Evolutionary conservation across 2,888 invertebrate species (phyloP), one percentile per base, ranked within the genome.

Genomic region (Crioceris asparagi): DNA sequence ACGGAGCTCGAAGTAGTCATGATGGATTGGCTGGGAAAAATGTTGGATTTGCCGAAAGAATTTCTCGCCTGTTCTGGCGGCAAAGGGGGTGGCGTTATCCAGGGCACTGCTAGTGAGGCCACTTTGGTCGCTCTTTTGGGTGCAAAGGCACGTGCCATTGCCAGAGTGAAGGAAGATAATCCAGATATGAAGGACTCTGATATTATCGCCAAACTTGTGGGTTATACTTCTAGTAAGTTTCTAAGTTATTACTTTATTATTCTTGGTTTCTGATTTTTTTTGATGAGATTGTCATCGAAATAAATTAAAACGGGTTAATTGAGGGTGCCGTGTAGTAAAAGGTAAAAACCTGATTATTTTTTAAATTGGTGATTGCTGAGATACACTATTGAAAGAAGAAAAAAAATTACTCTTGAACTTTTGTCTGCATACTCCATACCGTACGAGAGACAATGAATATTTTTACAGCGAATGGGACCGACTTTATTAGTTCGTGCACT

Each of bases 11-110:
- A 94, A 66, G 91, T 93, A 2, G 81, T 90, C 15, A 92, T 91
- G 83, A 65, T 94, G 57, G 91, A 96, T 65, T 96, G 94, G 96
- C 65, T 96, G 48, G 94, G 90, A 29, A 87, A 92, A 68, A 85
- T 93, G 82, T 59, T 96, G 36, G 81, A 83, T 1, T 69, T 96
- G 4, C 94, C 96, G 0, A 70, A 79, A 12, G 77, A 78, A 49
- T 94, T 94, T 65, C 67, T 94, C 32, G 83, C 87, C 1, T 75
- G 79, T 44, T 80, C 82, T 0, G 72, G 72, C 1, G 88, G 86
- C 0, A 83, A 82, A 39, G 87, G 84, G 38, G 90, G 83, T 2
- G 84, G 85, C n/a, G 88, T 91, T 6, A 90, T 91, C 49, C 78
- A 92, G 71, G 88, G 92, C 35, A 92, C 94, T 0, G 94, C 94